Percentiles rank a stretch among this genome's conserved stretches.
These are phyloP conservation scores for Centrocercus urophasianus DNA, from an alignment of 2,113 vertebrate genomes.

Conservation along the genomic window DNA sequence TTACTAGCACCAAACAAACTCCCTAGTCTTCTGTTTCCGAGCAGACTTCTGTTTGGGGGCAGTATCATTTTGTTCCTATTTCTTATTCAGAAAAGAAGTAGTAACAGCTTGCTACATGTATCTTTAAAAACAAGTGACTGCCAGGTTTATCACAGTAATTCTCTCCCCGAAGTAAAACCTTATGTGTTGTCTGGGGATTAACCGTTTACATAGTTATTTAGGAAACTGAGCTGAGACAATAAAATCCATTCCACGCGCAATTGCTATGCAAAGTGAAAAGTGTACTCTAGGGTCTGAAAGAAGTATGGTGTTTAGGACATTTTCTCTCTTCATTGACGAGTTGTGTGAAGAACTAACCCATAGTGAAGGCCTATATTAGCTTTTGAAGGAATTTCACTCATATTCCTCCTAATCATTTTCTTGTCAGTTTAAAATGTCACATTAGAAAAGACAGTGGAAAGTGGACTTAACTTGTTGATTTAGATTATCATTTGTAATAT, in stretches of 20 bases:
- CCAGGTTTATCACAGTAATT: constrained; percentile 42
- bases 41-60: neutral
- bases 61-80: constrained; percentile 2
- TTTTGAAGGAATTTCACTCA: constrained; percentile 39
- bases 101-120: constrained; percentile 46
- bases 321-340: neutral
- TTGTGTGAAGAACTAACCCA: constrained; percentile 11
- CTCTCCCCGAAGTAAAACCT: constrained; percentile 12
- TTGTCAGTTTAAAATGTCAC: constrained; percentile 47
- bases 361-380: neutral
- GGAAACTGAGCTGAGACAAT: neutral
- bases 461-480: constrained; percentile 61
- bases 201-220: constrained; percentile 23
- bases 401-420: constrained; percentile 14
- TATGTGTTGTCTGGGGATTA: constrained; percentile 37
- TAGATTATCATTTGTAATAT: constrained; percentile 51
- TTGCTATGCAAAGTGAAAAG: constrained; percentile 16
- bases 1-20: neutral
- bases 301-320: neutral
- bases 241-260: constrained; percentile 37
- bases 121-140: constrained; percentile 39
- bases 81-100: constrained; percentile 41
- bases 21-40: neutral
- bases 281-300: neutral
- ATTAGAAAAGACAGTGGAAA: constrained; percentile 35